Conservation (phyloP, 2,113 vertebrate species). For the Ploceus nigricollis region DNA sequence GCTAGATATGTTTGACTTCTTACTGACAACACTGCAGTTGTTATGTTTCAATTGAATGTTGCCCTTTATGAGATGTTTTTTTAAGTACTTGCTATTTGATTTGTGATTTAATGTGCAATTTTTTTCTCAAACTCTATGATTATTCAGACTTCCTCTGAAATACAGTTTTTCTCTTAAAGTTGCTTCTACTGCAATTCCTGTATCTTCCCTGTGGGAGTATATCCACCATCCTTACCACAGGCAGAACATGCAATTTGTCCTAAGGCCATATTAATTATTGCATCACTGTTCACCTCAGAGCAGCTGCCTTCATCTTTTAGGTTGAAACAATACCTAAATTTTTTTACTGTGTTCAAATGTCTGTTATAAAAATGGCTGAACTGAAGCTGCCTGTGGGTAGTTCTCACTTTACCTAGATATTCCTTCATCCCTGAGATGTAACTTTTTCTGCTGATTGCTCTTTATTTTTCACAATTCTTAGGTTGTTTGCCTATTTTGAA, state of each 20-base stretch:
- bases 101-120: background rate
- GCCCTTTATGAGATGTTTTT: background rate
- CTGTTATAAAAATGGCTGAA: background rate
- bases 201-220: background rate
- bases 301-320: background rate
- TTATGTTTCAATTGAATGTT: background rate
- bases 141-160: background rate
- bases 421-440: background rate
- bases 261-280: background rate
- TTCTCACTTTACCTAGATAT: background rate
- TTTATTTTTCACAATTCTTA: background rate
- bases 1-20: background rate
- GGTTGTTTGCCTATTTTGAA: background rate
- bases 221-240: background rate
- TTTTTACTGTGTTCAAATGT: background rate
- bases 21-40: background rate
- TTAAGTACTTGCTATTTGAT: background rate
- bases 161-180: background rate
- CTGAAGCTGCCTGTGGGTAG: background rate
- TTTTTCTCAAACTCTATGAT: background rate
- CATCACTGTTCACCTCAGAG: background rate
- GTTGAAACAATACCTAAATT: background rate
- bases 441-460: background rate
- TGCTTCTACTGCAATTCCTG: background rate
- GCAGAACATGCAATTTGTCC: background rate